Percentiles rank a stretch among this genome's conserved stretches.
These are phyloP conservation scores for Dolichallabes microphthalmus DNA, from an alignment of 2,113 vertebrate genomes.

Conservation along the genomic window DNA sequence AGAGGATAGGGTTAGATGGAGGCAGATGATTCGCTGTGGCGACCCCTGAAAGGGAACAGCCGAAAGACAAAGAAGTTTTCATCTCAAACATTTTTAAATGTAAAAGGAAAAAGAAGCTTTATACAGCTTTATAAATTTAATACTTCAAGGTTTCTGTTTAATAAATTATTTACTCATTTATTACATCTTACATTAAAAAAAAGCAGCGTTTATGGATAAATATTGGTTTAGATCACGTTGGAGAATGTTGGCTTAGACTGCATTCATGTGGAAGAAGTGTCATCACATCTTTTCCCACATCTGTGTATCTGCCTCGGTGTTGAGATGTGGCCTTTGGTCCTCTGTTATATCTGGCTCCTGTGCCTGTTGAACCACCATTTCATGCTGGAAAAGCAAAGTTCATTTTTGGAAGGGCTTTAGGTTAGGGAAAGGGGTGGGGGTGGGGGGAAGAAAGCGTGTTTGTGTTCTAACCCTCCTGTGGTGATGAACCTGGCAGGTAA, in stretches of 20 bases:
- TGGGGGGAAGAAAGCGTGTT: neutral
- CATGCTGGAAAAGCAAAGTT: conserved; percentile 37
- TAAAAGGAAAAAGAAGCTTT: neutral
- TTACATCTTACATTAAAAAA: neutral
- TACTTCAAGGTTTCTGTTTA: neutral
- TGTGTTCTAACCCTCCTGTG: conserved; percentile 30
- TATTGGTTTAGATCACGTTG: neutral
- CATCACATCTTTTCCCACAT: neutral
- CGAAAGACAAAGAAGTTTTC: too few species aligned
- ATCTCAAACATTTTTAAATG: too few species aligned
- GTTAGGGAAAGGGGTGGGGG: neutral
- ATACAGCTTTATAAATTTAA: neutral
- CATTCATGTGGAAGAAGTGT: conserved; percentile 8
- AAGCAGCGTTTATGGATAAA: neutral
- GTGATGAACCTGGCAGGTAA: conserved; percentile 36
- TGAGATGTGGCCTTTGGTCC: neutral
- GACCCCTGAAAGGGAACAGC: too few species aligned
- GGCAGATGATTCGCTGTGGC: too few species aligned
- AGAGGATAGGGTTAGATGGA: too few species aligned
- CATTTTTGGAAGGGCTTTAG: conserved; percentile 31
- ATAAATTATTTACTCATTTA: neutral
- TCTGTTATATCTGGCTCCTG: conserved; percentile 13
- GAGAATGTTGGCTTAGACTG: neutral
- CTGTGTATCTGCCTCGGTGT: neutral
- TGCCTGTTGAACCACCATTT: conserved; percentile 8